Conservation (phyloP, 2,797 vertebrate species). For the Sebastes iracundus region DNA sequence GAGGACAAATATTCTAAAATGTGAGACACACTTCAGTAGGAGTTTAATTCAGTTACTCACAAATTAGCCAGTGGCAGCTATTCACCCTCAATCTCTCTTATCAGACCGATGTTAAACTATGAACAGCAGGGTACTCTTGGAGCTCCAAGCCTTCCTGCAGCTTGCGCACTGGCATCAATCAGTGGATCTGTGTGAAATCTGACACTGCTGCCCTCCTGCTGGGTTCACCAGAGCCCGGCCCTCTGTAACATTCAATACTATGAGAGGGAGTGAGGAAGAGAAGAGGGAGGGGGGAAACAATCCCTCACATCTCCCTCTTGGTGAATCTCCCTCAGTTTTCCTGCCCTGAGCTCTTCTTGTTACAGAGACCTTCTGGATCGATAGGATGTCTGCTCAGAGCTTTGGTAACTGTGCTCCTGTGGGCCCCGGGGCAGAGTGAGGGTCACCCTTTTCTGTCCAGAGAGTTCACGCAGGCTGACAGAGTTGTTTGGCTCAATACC, state of each 20-base stretch:
- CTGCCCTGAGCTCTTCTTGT: slow-evolving; percentile 50
- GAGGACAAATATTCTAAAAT: not conserved
- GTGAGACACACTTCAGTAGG: not conserved
- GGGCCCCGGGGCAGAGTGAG: slow-evolving; percentile 38
- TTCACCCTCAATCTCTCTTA: slow-evolving; percentile 26
- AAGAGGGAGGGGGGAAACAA: not conserved
- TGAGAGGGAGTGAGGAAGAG: not conserved
- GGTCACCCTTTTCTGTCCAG: slow-evolving; percentile 54
- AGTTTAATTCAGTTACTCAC: slow-evolving; percentile 11
- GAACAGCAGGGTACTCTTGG: slow-evolving; percentile 22
- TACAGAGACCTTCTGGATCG: slow-evolving; percentile 43
- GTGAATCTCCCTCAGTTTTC: slow-evolving; percentile 36
- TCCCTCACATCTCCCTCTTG: slow-evolving; percentile 32
- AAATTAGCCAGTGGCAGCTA: slow-evolving; percentile 5
- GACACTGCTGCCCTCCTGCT: slow-evolving; percentile 42
- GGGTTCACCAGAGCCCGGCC: slow-evolving; percentile 36
- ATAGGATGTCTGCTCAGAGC: slow-evolving; percentile 57
- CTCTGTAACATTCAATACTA: slow-evolving; percentile 46
- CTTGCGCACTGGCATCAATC: slow-evolving; percentile 46
- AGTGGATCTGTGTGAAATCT: slow-evolving; percentile 54
- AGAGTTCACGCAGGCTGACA: slow-evolving; percentile 28
- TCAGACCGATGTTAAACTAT: slow-evolving; percentile 30
- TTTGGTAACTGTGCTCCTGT: slow-evolving; percentile 48
- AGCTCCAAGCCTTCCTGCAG: slow-evolving; percentile 26
- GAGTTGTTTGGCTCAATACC: slow-evolving; percentile 47